Conservation (phyloP, 1,140 invertebrate species). For the Trinorchestia longiramus region DNA sequence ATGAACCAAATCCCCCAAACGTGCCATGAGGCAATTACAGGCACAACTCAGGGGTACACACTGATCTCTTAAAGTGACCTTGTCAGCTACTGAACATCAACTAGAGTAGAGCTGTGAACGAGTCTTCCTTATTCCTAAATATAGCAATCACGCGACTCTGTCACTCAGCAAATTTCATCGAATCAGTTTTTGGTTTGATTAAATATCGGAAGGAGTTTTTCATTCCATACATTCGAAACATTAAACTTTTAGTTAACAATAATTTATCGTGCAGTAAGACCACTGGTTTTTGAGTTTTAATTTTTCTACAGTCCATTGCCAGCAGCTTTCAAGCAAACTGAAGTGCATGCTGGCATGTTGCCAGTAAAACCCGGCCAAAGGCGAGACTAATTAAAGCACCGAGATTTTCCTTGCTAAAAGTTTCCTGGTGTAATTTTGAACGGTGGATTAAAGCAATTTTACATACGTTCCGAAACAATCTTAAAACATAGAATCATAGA, state of each 20-base stretch:
- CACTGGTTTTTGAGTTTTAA: not conserved
- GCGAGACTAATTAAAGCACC: not conserved
- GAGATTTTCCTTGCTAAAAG: not conserved
- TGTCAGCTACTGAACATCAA: not conserved
- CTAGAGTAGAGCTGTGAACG: not conserved
- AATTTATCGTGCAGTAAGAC: not conserved
- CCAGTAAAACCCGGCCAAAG: not conserved
- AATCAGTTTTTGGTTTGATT: not conserved
- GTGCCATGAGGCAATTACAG: not conserved
- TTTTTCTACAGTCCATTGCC: not conserved
- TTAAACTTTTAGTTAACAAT: not conserved
- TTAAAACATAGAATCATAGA: not conserved
- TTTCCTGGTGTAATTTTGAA: not conserved
- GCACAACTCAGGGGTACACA: not conserved
- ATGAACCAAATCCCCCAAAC: not conserved
- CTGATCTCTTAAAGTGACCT: not conserved
- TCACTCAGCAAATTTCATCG: not conserved
- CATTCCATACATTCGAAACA: too few relatives aligned
- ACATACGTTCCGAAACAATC: not conserved
- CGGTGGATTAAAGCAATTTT: not conserved
- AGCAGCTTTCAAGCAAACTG: not conserved
- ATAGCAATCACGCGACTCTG: not conserved
- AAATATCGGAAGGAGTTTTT: too few relatives aligned
- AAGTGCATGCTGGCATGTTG: not conserved
- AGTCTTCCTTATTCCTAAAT: not conserved